These are phyloP conservation scores for Tromatobia lineatoria DNA, from an alignment of 2,888 invertebrate species.

Conservation along the genomic window DNA sequence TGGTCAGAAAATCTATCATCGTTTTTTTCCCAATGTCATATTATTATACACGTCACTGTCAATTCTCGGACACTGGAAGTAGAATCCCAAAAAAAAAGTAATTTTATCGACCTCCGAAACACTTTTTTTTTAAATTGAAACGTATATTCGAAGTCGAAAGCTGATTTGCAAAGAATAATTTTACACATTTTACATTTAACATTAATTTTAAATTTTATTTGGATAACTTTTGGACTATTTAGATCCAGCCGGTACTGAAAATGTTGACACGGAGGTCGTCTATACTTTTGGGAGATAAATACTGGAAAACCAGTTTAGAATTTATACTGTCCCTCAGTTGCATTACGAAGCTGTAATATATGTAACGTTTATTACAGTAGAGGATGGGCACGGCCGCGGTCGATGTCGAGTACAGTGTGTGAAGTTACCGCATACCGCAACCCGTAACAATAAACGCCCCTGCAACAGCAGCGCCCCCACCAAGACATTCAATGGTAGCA, in stretches of 20 bases:
- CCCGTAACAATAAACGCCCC: constrained; percentile 51
- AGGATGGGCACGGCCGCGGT: constrained; percentile 10
- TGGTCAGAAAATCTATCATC: no score
- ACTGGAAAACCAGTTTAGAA: not conserved
- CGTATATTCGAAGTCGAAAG: no score
- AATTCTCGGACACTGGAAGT: no score
- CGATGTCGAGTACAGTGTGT: constrained; percentile 13
- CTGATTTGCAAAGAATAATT: no score
- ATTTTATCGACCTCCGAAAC: no score
- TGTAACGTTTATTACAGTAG: constrained; percentile 14
- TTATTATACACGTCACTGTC: no score
- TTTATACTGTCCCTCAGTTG: constrained; percentile 19
- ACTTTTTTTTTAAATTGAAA: no score
- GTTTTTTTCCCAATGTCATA: no score
- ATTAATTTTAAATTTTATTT: no score
- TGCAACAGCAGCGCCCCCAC: constrained; percentile 43
- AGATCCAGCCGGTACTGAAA: not conserved
- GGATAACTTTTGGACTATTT: no score
- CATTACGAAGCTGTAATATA: constrained; percentile 11
- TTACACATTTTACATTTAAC: no score
- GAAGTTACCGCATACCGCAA: constrained; percentile 24
- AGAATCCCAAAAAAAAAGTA: no score
- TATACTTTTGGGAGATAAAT: constrained; percentile 3
- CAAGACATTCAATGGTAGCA: constrained; percentile 42
- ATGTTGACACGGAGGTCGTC: not conserved